Base-by-base conservation (phyloP, 92 coral and sea anemone species). In the Meandrina meandrites region DNA sequence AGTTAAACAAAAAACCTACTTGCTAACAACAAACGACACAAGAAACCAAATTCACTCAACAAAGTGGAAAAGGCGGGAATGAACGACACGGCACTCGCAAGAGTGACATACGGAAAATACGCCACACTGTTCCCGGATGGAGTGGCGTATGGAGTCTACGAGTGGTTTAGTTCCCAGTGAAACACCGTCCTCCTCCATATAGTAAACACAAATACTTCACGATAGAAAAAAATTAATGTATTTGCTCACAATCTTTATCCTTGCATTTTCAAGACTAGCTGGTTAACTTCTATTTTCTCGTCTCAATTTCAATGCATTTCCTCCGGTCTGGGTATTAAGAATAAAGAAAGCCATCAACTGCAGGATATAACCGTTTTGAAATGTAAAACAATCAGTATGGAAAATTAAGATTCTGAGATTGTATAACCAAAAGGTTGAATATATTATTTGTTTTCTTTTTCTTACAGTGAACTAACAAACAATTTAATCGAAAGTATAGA, bases 401-500 rank as follows among this genome's bases (percentile, higher is more conserved):
- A 34, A 7, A 31, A 70, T 21, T 31, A 17, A 71, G 34, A n/a
- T 24, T 62, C 7, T 60, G n/a, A 60, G 69, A 22, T 24, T 24
- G 30, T 5, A 24, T n/a, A n/a, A n/a, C 5, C 71, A 27, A 66
- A 66, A 27, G 1, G 70, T 24, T 64, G n/a, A 10, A 66, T 8
- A 66, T 3, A 66, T 0, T 14, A 22, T 83, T 32, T n/a, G n/a
- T n/a, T n/a, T n/a, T 19, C n/a, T 12, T 17, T 75, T 57, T 87
- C 58, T 81, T 79, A 9, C 83, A 94, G 97, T 62, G 75, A 72
- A 50, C 92, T 94, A 14, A 78, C 72, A 24, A 88, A 89, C 16
- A 94, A 94, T 80, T 58, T 56, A 17, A 94, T 94, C 54, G 64
- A 53, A 21, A 82, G 87, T 27, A 92, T 94, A 68, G 88, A 51